Evolutionary conservation across 2,888 invertebrate species (phyloP).

Genomic region (Drosophila testacea): DNA sequence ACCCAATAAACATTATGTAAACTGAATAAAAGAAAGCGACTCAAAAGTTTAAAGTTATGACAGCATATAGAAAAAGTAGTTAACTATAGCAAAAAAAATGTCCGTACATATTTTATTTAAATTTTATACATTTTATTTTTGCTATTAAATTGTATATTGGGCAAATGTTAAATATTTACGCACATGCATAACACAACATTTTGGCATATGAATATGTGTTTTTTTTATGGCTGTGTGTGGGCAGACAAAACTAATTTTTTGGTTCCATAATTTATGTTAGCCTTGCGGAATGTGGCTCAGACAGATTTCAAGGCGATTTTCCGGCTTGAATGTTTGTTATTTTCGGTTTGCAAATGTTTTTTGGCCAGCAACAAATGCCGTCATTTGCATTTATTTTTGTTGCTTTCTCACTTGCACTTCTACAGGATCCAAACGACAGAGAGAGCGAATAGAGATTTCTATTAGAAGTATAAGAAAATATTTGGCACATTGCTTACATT

Average conservation of each 20-base stretch:
- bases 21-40: background rate
- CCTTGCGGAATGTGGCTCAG: constrained; percentile 60
- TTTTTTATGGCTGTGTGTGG: constrained; percentile 39
- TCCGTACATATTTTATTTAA: background rate
- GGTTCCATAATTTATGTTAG: constrained; percentile 65
- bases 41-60: background rate
- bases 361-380: constrained; percentile 47
- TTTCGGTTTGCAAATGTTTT: constrained; percentile 40
- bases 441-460: constrained; percentile 11
- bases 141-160: constrained; percentile 23
- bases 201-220: constrained; percentile 26
- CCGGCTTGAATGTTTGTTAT: constrained; percentile 61
- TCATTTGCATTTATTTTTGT: constrained; percentile 43
- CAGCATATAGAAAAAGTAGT: background rate
- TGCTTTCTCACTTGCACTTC: constrained; percentile 15
- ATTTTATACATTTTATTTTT: background rate
- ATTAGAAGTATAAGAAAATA: constrained; percentile 21
- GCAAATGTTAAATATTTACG: constrained; percentile 35
- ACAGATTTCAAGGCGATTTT: constrained; percentile 77
- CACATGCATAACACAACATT: constrained; percentile 28
- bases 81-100: background rate
- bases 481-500: constrained; percentile 67
- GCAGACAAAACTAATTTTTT: constrained; percentile 54
- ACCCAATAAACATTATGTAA: constrained; percentile 39
- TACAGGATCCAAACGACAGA: background rate